Conservation (phyloP, 2,113 vertebrate species). For the Elephantulus edwardii region DNA sequence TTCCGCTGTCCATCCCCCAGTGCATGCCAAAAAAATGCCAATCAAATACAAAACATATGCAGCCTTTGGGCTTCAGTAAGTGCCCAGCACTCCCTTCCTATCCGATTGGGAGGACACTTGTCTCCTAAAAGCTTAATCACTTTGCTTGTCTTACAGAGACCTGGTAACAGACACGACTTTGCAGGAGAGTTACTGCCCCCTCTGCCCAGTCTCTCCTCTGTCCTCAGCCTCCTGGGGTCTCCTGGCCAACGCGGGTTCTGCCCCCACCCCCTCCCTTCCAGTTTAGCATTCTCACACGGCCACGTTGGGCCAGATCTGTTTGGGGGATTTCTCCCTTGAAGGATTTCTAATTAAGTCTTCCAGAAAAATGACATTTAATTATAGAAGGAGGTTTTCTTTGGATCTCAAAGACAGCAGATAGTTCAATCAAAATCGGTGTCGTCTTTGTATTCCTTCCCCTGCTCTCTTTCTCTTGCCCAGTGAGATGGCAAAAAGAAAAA, state of each 20-base stretch:
- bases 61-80: neutral
- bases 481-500: neutral
- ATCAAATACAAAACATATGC: neutral
- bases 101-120: neutral
- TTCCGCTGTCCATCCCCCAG: neutral
- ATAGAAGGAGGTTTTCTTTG: conserved; percentile 48
- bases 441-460: neutral
- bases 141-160: neutral
- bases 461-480: neutral
- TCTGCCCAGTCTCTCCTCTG: neutral
- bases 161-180: neutral
- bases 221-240: accelerated
- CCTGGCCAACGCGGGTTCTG: neutral
- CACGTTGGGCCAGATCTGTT: neutral
- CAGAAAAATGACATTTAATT: conserved; percentile 67
- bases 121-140: neutral
- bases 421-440: conserved; percentile 45
- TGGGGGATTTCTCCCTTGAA: conserved; percentile 45
- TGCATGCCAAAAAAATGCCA: neutral
- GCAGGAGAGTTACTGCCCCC: neutral
- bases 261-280: neutral
- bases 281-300: neutral
- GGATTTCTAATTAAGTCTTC: conserved; percentile 65
- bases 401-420: conserved; percentile 47
- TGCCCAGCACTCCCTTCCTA: neutral